phyloP scores from a whole-genome alignment of 92 coral and sea anemone genomes.

The Parazoanthus swiftii region DNA sequence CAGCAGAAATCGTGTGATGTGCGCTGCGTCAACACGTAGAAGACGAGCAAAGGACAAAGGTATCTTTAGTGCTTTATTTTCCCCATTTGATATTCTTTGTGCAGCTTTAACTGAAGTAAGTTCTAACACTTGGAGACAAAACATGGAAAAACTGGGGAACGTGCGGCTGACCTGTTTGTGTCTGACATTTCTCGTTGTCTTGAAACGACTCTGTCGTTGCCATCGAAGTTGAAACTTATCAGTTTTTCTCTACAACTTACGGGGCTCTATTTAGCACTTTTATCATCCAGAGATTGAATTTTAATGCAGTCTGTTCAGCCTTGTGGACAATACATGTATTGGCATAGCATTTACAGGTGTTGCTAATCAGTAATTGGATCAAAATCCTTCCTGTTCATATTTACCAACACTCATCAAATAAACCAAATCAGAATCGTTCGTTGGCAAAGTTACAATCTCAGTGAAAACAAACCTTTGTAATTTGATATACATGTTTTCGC shows the following conservation, averaged over 20 bases:
- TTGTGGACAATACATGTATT: too few relatives aligned
- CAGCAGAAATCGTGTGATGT: background rate
- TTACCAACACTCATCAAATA: too few relatives aligned
- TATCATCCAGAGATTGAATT: too few relatives aligned
- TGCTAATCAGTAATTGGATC: background rate
- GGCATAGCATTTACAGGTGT: too few relatives aligned
- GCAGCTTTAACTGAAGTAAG: background rate
- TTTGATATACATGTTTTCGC: background rate
- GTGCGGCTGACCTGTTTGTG: background rate
- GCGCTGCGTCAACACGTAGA: slow-evolving; percentile 17
- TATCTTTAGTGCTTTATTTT: background rate
- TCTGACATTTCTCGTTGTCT: background rate
- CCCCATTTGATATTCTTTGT: background rate
- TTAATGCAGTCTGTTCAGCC: too few relatives aligned
- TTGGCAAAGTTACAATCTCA: background rate
- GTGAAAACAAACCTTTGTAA: background rate
- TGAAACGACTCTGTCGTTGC: background rate
- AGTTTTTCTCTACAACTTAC: too few relatives aligned
- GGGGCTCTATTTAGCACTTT: too few relatives aligned
- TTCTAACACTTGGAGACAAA: background rate
- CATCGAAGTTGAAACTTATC: too few relatives aligned
- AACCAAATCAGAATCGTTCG: background rate
- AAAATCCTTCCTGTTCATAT: too few relatives aligned
- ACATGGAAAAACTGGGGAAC: background rate
- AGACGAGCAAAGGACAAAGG: background rate